Base-by-base conservation (phyloP, 2,797 vertebrate genomes). In the Anolis apletophallus region DNA sequence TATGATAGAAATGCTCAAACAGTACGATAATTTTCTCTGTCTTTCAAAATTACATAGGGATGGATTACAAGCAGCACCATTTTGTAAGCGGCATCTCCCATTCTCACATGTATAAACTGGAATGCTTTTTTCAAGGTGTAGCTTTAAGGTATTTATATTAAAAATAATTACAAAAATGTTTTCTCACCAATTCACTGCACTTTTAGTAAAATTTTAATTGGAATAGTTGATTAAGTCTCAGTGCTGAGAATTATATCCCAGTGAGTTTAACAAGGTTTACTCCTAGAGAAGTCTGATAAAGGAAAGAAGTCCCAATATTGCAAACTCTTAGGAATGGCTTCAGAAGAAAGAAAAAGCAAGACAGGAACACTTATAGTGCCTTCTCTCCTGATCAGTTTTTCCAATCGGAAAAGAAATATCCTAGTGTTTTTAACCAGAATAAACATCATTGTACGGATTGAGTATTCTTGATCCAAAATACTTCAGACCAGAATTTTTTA, bases 191-290 rank as follows among this genome's bases (percentile, higher is more conserved):
- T 76, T 26, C 26, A 59, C 7, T 55, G 78, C 61, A 29, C 78
- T 16, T 26, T 78, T 84, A 73, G 68, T 21, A 26, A 12, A 50
- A 74, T 50, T 83, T 59, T 50, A 40, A 84, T 84, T 64, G 50
- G 32, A 74, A 83, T 10, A 64, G 26, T 3, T 64, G 23, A 26
- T 26, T 3, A 64, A 9, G 9, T 64, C 23, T 64, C 23, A 59
- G 19, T 59, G 57, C 6, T 78, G 19, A 79, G 77, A 61, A 61
- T 34, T 14, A 8, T 79, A 26, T 61, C 77, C 55, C 32, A 79
- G 23, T 26, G 9, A 40, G 2, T 79, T 59, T 32, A 57, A 34
- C 11, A 59, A 14, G 21, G 29, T 29, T 23, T 79, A 26, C 10
- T 34, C 36, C 76, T 32, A 59, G 76, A 12, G 34, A 59, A 59